Evolutionary conservation across 2,113 vertebrate genomes (phyloP), one percentile per base, ranked within the genome.

Genomic region (Carollia perspicillata): DNA sequence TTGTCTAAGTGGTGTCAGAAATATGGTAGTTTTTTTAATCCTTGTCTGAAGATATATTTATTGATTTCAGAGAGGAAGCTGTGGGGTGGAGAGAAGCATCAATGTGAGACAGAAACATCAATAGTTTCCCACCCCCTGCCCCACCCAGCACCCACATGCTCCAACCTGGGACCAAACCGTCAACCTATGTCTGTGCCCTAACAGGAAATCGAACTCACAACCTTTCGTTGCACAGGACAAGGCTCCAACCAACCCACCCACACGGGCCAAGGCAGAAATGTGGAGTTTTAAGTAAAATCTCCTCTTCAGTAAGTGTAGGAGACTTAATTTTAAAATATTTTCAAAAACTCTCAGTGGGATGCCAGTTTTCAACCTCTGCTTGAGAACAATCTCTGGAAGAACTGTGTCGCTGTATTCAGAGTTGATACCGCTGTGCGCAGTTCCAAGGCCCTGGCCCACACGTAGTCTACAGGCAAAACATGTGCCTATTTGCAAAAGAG

Each of bases 261-360:
- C 60, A 63, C 4, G 2, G 60, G 28, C 60, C 63, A 60, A 9
- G 58, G 58, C 58, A 60, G 47, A 94, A 89, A 92, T 75, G 44
- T 47, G 14, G 30, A 11, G 26, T 77, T 92, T 55, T 65, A 60
- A 42, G 49, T 77, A 23, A 72, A 66, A 60, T 44, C 30, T 66
- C 68, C 84, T 35, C 66, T 94, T 89, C 30, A 28, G 93, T 79
- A 90, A 78, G 40, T 80, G 69, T 88, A 93, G 10, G 42, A 14
- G 44, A 71, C 55, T 94, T 95, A 47, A 35, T 35, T 83, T 85
- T 60, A 35, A 84, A 90, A 75, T 49, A 81, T 65, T 71, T 93
- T 92, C 13, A 14, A 68, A 81, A 68, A 60, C n/a, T 66, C 17
- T 55, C 60, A 30, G 42, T 23, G 16, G 35, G 16, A n/a, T 42